Percentiles rank a stretch among this genome's conserved stretches.
phyloP scores from a whole-genome alignment of 2,797 vertebrate genomes.

The Nannoperca australis region DNA sequence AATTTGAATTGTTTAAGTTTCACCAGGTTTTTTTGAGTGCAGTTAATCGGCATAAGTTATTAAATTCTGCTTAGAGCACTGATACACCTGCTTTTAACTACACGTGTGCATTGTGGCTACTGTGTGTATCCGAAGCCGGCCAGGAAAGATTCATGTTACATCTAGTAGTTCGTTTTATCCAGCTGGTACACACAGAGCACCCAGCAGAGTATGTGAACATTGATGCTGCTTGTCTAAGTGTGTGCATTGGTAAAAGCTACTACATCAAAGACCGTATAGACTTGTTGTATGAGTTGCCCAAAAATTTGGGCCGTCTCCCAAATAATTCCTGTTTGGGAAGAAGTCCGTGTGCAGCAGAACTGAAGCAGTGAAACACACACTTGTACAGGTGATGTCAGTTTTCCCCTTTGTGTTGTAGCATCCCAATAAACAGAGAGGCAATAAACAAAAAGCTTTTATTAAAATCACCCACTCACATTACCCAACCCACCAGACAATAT shows the following conservation, averaged over 20 bases:
- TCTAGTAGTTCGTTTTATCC: not conserved
- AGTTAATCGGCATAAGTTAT: not conserved
- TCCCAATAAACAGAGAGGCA: constrained; percentile 43
- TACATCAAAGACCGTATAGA: not conserved
- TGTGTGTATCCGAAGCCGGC: not conserved
- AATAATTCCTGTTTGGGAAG: not conserved
- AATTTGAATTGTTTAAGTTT: not conserved
- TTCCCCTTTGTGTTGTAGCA: constrained; percentile 1
- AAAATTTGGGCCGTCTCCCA: not conserved
- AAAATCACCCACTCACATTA: constrained; percentile 53
- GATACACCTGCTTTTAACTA: not conserved
- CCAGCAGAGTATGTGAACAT: not conserved
- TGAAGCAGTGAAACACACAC: not conserved
- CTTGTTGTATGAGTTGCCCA: not conserved
- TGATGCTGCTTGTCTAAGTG: not conserved
- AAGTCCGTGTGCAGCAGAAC: not conserved
- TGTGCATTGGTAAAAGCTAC: not conserved
- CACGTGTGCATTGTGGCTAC: not conserved
- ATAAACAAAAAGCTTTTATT: constrained; percentile 57
- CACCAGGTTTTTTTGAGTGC: no score
- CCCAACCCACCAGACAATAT: constrained; percentile 51
- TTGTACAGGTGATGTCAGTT: constrained; percentile 11
- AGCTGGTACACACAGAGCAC: not conserved
- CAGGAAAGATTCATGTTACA: not conserved
- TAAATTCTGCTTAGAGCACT: not conserved